phyloP scores from a whole-genome alignment of 2,888 invertebrate species.

The Drosophila macrospina region DNA sequence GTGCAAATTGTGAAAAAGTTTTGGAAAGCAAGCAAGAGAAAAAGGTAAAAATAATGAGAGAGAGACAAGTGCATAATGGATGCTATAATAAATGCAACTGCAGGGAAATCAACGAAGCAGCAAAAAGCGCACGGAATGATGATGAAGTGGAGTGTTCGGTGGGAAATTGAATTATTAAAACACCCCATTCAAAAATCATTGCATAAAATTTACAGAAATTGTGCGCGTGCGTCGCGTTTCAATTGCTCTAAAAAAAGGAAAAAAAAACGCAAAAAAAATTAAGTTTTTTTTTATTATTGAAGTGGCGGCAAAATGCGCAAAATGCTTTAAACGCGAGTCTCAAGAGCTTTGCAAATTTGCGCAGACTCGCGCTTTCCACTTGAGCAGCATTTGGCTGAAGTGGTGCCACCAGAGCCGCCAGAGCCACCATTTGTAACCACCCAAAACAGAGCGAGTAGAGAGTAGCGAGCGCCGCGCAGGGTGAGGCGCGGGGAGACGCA shows the following conservation, averaged over 20 bases:
- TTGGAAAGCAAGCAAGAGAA: neutral
- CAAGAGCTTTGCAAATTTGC: constrained; percentile 20
- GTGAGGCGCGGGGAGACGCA: neutral
- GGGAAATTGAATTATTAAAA: constrained; percentile 53
- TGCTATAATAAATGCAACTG: neutral
- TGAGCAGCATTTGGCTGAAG: constrained; percentile 30
- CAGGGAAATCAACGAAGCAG: constrained; percentile 2
- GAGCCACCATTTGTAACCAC: constrained; percentile 29
- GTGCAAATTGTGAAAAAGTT: constrained; percentile 26
- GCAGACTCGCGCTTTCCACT: constrained; percentile 43
- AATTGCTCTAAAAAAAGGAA: too few relatives aligned
- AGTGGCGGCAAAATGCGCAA: constrained; percentile 75
- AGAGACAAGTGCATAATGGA: constrained; percentile 37
- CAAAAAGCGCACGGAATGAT: constrained; percentile 7
- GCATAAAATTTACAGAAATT: constrained; percentile 45
- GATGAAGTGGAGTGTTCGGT: constrained; percentile 19
- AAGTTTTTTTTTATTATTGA: neutral
- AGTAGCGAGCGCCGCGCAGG: too few relatives aligned
- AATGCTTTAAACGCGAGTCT: constrained; percentile 49
- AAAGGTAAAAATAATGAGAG: constrained; percentile 29
- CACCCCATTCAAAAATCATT: constrained; percentile 66
- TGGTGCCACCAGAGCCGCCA: constrained; percentile 29
- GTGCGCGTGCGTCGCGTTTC: constrained; percentile 61
- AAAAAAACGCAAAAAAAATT: too few relatives aligned
- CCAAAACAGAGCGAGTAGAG: constrained; percentile 17